Evolutionary conservation across 92 coral and sea anemone species (phyloP).

Genomic region (Palythoa caribaeorum): DNA sequence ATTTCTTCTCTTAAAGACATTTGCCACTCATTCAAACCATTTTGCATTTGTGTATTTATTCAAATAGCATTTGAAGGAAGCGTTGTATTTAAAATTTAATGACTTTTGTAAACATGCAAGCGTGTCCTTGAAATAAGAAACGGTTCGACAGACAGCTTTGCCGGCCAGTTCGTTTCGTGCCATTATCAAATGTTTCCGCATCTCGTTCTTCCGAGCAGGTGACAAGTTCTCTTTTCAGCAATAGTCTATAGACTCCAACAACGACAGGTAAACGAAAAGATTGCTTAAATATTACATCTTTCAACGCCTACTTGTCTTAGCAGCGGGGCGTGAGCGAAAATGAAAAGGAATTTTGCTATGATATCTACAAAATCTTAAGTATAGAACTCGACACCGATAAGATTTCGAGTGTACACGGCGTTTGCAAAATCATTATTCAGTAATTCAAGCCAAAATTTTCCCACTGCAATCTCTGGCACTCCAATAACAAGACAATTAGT

Average conservation of each 20-base stretch:
- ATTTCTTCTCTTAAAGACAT: background rate
- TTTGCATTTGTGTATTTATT: conserved; percentile 28
- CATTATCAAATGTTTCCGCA: background rate
- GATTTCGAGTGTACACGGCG: background rate
- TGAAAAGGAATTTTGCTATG: background rate
- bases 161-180: background rate
- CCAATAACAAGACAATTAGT: conserved; percentile 19
- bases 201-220: background rate
- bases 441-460: conserved; percentile 11
- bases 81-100: conserved; percentile 90
- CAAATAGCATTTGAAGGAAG: conserved; percentile 40
- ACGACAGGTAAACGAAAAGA: background rate
- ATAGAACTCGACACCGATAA: background rate
- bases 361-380: background rate
- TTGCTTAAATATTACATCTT: conserved; percentile 33
- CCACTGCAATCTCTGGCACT: conserved; percentile 13
- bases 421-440: background rate
- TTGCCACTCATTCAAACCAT: background rate
- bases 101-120: conserved; percentile 80
- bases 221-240: background rate
- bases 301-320: conserved; percentile 42
- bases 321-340: conserved; percentile 31
- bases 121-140: conserved; percentile 35
- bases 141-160: conserved; percentile 13
- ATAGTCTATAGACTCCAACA: background rate